Base-by-base conservation (phyloP, 2,797 vertebrate genomes). In the Mormyrops boulengeri region DNA sequence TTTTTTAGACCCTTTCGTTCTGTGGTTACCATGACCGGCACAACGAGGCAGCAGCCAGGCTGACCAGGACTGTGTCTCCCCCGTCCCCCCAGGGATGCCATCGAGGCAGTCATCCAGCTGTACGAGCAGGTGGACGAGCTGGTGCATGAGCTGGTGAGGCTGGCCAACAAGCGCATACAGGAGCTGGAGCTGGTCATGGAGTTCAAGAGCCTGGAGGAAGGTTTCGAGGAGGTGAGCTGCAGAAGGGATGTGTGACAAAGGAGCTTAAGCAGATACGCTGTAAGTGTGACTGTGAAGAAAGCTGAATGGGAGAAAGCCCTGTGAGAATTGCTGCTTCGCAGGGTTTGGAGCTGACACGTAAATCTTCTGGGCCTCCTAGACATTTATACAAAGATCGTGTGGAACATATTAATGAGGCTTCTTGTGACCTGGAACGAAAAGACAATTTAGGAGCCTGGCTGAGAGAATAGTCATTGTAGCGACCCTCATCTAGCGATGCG, bases 101-200 rank as follows among this genome's bases (percentile, higher is more conserved):
- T 98, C 7, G 96, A 97, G 57, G 84, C 90, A 0, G 98, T 94
- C 50, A 90, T 94, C 0, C 55, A 92, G 52, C 96, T 98, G 6
- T 99, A 99, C 85, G 94, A 97, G 19, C 91, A 92, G 17, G 97
- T 98, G 91, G 98, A 99, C 34, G 97, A 97, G 93, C 95, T 97
- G 4, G 96, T 98, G 52, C 98, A 99, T 92, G 94, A 93, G 0
- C 95, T 99, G 92, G 98, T 98, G 84, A 96, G 95, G 91, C 92
- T 97, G 88, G 97, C 97, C 88, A 99, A 99, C 95, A 91, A 94
- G 89, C 95, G 94, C 92, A 96, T 96, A 4, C 96, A 95, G 93
- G 94, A 97, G 2, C 95, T 99, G 89, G 95, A 96, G 92, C 95
- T 98, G 92, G 92, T 98, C 77, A 92, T 95, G 91, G 96, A 95